Evolutionary conservation across 2,797 vertebrate genomes (phyloP).

Genomic region (Periophthalmus magnuspinnatus): DNA sequence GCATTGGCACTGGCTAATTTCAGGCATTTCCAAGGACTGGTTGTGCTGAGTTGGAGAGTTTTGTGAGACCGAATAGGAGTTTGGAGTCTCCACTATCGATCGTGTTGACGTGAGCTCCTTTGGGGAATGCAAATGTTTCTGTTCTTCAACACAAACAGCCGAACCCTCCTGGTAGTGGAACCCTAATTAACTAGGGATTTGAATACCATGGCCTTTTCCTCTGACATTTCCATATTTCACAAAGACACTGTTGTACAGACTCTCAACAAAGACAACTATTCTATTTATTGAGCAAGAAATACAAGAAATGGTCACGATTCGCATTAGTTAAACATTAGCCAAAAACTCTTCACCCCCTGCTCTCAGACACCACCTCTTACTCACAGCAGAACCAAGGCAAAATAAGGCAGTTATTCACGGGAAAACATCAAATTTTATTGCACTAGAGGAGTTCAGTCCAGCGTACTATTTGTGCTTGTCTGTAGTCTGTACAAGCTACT

Average conservation of each 20-base stretch:
- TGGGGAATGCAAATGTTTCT: conserved; percentile 74
- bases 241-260: conserved; percentile 56
- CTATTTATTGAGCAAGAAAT: conserved; percentile 41
- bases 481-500: too few species aligned
- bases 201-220: conserved; percentile 74
- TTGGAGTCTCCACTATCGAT: conserved; percentile 68
- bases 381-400: background rate
- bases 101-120: conserved; percentile 70
- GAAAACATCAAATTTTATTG: conserved; percentile 9
- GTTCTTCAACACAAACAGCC: conserved; percentile 68
- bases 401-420: background rate
- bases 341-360: background rate
- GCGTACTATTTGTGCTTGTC: background rate
- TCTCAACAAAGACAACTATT: conserved; percentile 53
- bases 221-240: conserved; percentile 74
- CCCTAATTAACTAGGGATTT: conserved; percentile 72
- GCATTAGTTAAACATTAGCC: conserved; percentile 21
- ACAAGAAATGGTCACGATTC: conserved; percentile 27
- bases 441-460: background rate
- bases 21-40: conserved; percentile 48
- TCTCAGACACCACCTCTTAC: background rate
- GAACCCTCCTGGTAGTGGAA: conserved; percentile 61
- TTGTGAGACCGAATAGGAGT: conserved; percentile 54
- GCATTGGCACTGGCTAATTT: conserved; percentile 48
- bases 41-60: conserved; percentile 64